Evolutionary conservation across 2,888 invertebrate species (phyloP).

Genomic region (Allolobophora icterica): DNA sequence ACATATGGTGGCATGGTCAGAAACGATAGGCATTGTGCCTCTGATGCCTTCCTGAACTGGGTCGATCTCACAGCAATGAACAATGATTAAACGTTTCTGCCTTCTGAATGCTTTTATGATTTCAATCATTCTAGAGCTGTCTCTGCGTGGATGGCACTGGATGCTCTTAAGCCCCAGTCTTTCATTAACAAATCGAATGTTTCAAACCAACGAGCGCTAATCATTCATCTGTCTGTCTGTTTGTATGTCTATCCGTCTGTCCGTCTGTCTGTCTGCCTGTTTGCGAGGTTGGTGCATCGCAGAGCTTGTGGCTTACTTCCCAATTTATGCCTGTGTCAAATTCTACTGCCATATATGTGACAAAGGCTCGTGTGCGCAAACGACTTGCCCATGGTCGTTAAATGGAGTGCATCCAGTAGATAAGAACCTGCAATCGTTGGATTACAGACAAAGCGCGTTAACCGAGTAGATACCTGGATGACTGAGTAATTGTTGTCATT

Average conservation of each 20-base stretch:
- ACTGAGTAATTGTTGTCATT: too few relatives aligned
- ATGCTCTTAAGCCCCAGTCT: background rate
- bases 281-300: background rate
- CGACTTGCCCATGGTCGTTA: background rate
- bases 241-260: too few relatives aligned
- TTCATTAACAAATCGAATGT: background rate
- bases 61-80: background rate
- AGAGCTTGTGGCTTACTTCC: background rate
- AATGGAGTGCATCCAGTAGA: background rate
- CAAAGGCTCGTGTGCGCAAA: background rate
- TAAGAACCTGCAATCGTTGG: background rate
- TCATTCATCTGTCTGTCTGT: background rate
- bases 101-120: background rate
- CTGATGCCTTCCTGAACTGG: constrained; percentile 11
- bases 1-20: too few relatives aligned
- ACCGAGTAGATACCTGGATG: too few relatives aligned
- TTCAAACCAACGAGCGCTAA: background rate
- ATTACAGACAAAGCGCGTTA: too few relatives aligned
- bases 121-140: background rate
- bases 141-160: too few relatives aligned
- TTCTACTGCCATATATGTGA: background rate
- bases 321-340: background rate
- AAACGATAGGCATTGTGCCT: too few relatives aligned
- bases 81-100: background rate
- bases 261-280: too few relatives aligned